Evolutionary conservation across 2,888 invertebrate genomes (phyloP), one percentile per base, ranked within the genome.

Genomic region (Venustoraphidia nigricollis): DNA sequence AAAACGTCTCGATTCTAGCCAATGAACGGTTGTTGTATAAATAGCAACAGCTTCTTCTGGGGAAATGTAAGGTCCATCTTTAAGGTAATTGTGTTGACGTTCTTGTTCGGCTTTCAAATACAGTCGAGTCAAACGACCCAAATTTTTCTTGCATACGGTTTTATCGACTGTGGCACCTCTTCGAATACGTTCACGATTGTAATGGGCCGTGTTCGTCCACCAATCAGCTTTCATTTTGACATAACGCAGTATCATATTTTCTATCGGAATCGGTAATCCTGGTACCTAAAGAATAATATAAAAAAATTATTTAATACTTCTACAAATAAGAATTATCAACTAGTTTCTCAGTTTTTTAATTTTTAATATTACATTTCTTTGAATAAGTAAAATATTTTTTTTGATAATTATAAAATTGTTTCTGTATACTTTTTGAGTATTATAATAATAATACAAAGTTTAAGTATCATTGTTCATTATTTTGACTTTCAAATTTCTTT

Each of bases 151-250:
- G 67, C 98, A 99, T 0, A 99, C 98, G 0, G 98, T 99, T 68
- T 99, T 99, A 66, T 99, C 98, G 11, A 98, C 98, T 1, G 98
- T 99, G 45, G 98, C 98, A n/a, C 98, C 98, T 57, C 98, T 81
- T 3, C 98, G 81, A 55, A 99, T 98, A 59, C 98, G 77, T 68
- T 99, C 98, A 40, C 98, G 79, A 70, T 99, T 99, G 69, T 99
- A 99, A 66, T 99, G 98, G 1, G 98, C 97, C 0, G 98, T 98
- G 67, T 98, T 99, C 0, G 98, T 99, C 98, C 98, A 99, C 98
- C 98, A 99, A 67, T 99, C 98, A 0, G 98, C 98, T 66, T 99
- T 99, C 85, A 98, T 97, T 68, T 98, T 98, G 10, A 99, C 98
- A 68, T 97, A 99, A 36, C 98, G 81, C 50, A 99, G 77, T 58